Percentiles rank a stretch among this genome's conserved stretches.
phyloP scores from a whole-genome alignment of 2,888 invertebrate genomes.

The Herminia tarsipennalis region DNA sequence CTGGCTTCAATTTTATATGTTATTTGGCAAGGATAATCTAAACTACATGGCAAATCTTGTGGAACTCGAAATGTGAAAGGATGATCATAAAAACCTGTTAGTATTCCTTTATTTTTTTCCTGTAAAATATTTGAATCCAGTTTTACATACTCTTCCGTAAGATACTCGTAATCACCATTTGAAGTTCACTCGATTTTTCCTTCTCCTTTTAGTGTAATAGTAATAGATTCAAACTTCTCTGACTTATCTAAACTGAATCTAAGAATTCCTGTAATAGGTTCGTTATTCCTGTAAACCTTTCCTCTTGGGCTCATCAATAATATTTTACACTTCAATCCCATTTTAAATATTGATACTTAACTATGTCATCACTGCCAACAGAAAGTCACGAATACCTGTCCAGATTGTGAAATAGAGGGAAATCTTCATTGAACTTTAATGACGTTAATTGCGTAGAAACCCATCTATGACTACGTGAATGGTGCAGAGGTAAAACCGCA shows the following conservation, averaged over 20 bases:
- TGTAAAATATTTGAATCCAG: neutral
- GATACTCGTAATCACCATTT: neutral
- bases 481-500: no score
- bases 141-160: constrained; percentile 1
- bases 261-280: constrained; percentile 32
- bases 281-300: constrained; percentile 31
- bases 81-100: neutral
- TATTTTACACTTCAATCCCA: constrained; percentile 37
- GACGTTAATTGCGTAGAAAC: no score
- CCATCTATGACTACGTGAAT: no score
- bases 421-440: no score
- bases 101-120: neutral
- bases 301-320: constrained; percentile 20
- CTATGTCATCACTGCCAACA: no score
- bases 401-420: no score
- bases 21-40: constrained; percentile 11
- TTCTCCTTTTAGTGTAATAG: constrained; percentile 38
- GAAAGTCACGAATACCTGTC: no score
- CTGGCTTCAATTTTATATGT: constrained; percentile 10
- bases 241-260: constrained; percentile 38
- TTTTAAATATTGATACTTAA: no score
- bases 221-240: constrained; percentile 27
- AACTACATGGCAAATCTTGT: constrained; percentile 19
- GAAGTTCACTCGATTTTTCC: constrained; percentile 23
- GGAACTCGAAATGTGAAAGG: constrained; percentile 23